Evolutionary conservation across 2,113 vertebrate genomes (phyloP).

Genomic region (Peromyscus leucopus): DNA sequence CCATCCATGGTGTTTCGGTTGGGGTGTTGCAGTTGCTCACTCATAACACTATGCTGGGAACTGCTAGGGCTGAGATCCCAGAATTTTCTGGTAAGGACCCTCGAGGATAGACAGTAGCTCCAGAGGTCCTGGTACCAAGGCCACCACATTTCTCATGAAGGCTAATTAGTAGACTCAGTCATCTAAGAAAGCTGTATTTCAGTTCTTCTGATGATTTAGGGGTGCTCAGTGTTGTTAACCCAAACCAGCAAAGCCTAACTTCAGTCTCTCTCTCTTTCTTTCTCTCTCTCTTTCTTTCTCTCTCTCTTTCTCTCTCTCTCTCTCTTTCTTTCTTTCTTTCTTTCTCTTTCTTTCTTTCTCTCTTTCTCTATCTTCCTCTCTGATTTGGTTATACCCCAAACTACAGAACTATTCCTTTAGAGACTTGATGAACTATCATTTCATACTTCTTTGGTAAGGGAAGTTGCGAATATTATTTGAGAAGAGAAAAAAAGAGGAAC

Average conservation of each 20-base stretch:
- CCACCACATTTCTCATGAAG: background rate
- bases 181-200: background rate
- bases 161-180: background rate
- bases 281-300: background rate
- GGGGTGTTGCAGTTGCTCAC: background rate
- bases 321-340: background rate
- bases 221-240: background rate
- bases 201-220: background rate
- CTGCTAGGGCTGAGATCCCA: background rate
- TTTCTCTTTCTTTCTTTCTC: background rate
- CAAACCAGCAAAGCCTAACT: background rate
- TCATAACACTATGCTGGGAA: background rate
- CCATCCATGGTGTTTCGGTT: background rate
- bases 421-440: background rate
- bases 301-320: background rate
- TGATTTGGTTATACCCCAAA: background rate
- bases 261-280: background rate
- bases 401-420: background rate
- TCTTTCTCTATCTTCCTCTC: background rate
- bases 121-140: background rate
- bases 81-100: background rate
- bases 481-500: background rate
- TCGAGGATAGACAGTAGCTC: background rate
- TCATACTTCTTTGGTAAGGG: background rate
- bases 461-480: slow-evolving; percentile 34